Base-by-base conservation (phyloP, 2,888 invertebrate species). In the Drosophila mayaguana region DNA sequence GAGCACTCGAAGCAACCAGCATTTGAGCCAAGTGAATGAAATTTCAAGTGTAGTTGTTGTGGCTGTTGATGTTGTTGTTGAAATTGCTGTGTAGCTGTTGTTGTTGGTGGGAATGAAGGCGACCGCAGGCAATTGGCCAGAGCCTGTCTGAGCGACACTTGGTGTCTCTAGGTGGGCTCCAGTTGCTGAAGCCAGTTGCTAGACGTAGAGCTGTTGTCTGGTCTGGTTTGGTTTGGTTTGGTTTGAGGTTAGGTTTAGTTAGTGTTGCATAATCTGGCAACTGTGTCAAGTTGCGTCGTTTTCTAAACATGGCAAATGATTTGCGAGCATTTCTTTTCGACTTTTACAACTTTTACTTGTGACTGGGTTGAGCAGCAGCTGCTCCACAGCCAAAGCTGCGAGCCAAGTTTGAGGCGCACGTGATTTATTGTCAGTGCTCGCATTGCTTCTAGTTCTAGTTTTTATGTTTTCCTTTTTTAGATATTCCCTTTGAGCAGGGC, bases 381-480 rank as follows among this genome's bases (percentile, higher is more conserved):
- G 78, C 61, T 38, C 36, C 32, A 48, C 28, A 36, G 25, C 18
- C 22, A 43, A 6, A 5, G 6, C 36, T 53, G 36, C 45, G 50
- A 45, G 46, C 46, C 56, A 20, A 75, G 74, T 64, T 70, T 51
- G 62, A 63, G 65, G 59, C 65, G 86, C 78, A 78, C 89, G 83
- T 83, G 83, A 86, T 88, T 86, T 88, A 86, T 88, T 86, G 83
- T 81, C 83, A 81, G 80, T 88, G 83, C 70, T 84, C 80, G 65
- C 80, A 74, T 73, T 88, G 75, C 54, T 53, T 34, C 20, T 18
- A 8, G 14, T 20, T 16, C 36, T 38, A 16, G 6, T 38, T 36
- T 75, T 63, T 16, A 20, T 43, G 6, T 34, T 34, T 12, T 20
- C 2, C 12, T 18, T 16, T 28, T 43, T 18, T 4, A 12, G n/a